A percentile compares a stretch with the other conserved stretches of the same genome.
Evolutionary conservation across 2,888 invertebrate species (phyloP).

Genomic region (Leucozona laternaria): DNA sequence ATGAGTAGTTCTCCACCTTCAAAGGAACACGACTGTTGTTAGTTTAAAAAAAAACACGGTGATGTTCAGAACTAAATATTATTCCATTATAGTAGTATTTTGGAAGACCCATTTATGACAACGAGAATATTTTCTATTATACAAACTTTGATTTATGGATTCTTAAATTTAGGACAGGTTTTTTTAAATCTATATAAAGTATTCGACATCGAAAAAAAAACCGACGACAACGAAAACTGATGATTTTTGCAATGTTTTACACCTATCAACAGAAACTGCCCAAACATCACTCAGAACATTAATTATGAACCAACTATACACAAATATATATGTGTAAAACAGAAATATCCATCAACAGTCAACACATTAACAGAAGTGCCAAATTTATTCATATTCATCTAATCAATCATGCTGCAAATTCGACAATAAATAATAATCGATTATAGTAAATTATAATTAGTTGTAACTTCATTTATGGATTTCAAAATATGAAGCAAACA

Average conservation of each 20-base stretch:
- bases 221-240: background rate
- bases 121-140: background rate
- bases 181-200: background rate
- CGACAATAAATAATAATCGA: background rate
- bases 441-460: background rate
- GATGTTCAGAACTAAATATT: no score
- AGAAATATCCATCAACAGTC: background rate
- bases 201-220: background rate
- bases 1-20: no score
- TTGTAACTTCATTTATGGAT: background rate
- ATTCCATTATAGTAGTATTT: no score
- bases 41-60: no score
- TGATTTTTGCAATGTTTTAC: background rate
- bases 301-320: background rate
- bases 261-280: background rate
- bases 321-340: background rate
- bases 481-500: background rate
- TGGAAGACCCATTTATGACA: background rate
- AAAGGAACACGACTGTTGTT: no score
- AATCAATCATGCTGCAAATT: background rate
- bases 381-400: conserved; percentile 1
- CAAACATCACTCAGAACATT: background rate
- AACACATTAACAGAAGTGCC: background rate
- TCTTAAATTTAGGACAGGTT: no score
- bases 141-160: background rate